Evolutionary conservation across 2,888 invertebrate species (phyloP).

Genomic region (Ariolimax columbianus): DNA sequence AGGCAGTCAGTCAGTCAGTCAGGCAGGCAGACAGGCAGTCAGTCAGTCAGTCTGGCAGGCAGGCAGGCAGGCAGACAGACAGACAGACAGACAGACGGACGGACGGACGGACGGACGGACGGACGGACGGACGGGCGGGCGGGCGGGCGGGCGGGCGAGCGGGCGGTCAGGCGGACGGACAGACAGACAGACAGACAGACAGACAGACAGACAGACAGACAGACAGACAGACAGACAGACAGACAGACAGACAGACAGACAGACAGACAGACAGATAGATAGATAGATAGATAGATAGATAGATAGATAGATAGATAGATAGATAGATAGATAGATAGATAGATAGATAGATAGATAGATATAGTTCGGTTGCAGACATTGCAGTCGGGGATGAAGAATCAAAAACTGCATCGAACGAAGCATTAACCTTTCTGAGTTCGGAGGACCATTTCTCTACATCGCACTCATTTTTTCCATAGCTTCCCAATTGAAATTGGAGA

Average conservation of each 20-base stretch:
- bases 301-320: neutral
- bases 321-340: too few species aligned
- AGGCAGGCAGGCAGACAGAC: neutral
- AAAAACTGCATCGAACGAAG: too few species aligned
- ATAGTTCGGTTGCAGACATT: too few species aligned
- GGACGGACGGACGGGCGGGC: too few species aligned
- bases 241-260: neutral
- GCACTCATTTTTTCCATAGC: too few species aligned
- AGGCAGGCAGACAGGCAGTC: neutral
- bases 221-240: constrained; percentile 10
- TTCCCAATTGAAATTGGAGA: too few species aligned
- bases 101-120: too few species aligned
- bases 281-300: neutral
- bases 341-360: too few species aligned
- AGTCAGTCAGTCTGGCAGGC: neutral
- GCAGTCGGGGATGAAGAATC: too few species aligned
- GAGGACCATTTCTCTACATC: too few species aligned
- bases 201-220: constrained; percentile 14
- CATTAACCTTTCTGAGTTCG: too few species aligned
- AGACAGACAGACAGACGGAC: neutral
- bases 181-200: neutral
- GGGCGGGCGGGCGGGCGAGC: too few species aligned
- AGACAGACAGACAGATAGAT: neutral
- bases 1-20: neutral
- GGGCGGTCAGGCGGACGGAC: neutral